A percentile compares a stretch with the other conserved stretches of the same genome.
phyloP scores from a whole-genome alignment of 1,140 invertebrate genomes.

The Macrobrachium rosenbergii region DNA sequence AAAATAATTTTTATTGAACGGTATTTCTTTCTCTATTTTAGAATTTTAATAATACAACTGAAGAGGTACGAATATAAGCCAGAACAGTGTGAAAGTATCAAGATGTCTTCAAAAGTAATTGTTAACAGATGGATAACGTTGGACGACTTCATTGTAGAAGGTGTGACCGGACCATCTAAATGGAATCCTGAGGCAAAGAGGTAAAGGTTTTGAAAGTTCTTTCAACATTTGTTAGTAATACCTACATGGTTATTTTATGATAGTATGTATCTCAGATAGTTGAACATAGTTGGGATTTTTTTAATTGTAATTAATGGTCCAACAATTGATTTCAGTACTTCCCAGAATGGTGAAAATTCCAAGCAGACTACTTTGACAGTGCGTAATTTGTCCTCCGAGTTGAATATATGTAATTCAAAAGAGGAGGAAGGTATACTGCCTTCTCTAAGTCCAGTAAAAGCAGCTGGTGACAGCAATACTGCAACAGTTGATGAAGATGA shows the following conservation, averaged over 20 bases:
- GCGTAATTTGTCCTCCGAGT: conserved; percentile 46
- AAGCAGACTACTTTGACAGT: conserved; percentile 54
- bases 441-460: conserved; percentile 29
- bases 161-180: conserved; percentile 23
- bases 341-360: background rate
- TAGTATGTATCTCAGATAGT: background rate
- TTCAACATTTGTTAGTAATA: background rate
- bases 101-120: conserved; percentile 54
- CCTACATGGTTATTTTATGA: background rate
- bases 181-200: conserved; percentile 43
- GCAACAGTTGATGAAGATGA: conserved; percentile 51
- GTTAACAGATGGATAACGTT: conserved; percentile 50
- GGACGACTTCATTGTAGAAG: conserved; percentile 31
- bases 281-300: background rate
- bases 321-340: background rate
- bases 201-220: conserved; percentile 1
- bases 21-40: conserved; percentile 7
- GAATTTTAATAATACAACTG: conserved; percentile 64
- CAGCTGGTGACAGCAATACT: conserved; percentile 5
- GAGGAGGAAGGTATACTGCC: conserved; percentile 18
- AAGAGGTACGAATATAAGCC: conserved; percentile 63
- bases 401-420: conserved; percentile 42
- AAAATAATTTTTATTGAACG: background rate
- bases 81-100: conserved; percentile 59
- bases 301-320: too few relatives aligned